Evolutionary conservation across 2,888 invertebrate species (phyloP), one percentile per base, ranked within the genome.

Genomic region (Coleophora deauratella): DNA sequence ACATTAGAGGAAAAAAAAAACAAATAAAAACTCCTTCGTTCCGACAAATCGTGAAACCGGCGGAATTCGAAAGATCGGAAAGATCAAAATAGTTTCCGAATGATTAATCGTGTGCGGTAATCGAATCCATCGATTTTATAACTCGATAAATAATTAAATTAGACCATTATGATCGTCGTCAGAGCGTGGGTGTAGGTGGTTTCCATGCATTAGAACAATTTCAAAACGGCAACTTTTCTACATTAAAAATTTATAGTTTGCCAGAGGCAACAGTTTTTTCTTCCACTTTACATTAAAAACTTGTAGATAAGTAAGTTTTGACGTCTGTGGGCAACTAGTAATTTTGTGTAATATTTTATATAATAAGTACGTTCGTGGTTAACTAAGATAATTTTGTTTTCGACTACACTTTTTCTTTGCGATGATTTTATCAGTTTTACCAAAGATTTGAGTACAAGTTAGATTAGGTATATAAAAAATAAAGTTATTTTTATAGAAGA

Each of bases 121-220:
- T 55, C 60, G 54, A 51, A 50, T 59, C 52, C 47, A 60, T 62
- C 52, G 57, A 57, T 69, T 63, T 51, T 53, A 21, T 21, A 52
- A 62, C 66, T 66, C 65, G 60, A 63, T 57, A 58, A 62, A 63
- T 75, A 74, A 77, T 76, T 74, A 68, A 74, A 77, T 75, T 74
- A 70, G 67, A 67, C 52, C 57, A 57, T 11, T 10, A 11, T 8
- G 10, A 31, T 31, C 21, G 53, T 55, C 49, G 49, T 43, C 9
- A 35, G 66, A 62, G 21, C 74, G 76, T 47, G 64, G 53, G 50
- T 32, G 9, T 7, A 41, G 37, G 41, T 43, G 34, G 43, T 46
- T 46, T 46, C 43, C 43, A 43, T 43, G 43, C 41, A 46, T 43
- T 43, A 43, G 41, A 30, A 33, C 38, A 43, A 46, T 46, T 43